Conservation (phyloP, 2,113 vertebrate genomes). For the Tautogolabrus adspersus region DNA sequence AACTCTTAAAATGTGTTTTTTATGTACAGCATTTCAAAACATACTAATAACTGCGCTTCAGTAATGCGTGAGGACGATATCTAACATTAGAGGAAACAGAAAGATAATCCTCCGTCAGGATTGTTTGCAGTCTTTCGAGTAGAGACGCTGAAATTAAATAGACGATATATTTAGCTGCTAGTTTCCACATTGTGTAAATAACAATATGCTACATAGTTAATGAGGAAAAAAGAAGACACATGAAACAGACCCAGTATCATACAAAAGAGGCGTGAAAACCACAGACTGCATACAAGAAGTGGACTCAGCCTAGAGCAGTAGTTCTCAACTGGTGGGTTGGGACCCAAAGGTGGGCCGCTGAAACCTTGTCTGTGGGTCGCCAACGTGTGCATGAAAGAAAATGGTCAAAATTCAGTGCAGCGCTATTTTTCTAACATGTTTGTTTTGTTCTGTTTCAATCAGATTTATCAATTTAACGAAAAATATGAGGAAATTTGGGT, state of each 20-base stretch:
- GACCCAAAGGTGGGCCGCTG: too few species aligned
- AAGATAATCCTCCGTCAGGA: slow-evolving; percentile 28
- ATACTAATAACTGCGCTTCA: slow-evolving; percentile 51
- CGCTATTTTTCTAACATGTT: too few species aligned
- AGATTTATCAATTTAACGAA: too few species aligned
- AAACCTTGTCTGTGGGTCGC: too few species aligned
- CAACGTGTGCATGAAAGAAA: too few species aligned
- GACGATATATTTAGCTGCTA: slow-evolving; percentile 78
- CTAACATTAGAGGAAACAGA: slow-evolving; percentile 37
- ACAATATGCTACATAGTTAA: slow-evolving; percentile 63
- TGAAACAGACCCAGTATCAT: background rate
- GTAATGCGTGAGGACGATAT: slow-evolving; percentile 57
- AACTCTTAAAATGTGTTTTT: slow-evolving; percentile 86
- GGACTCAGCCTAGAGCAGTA: background rate
- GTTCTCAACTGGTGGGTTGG: too few species aligned
- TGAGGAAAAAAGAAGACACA: slow-evolving; percentile 20
- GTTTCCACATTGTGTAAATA: slow-evolving; percentile 81
- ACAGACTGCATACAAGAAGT: background rate
- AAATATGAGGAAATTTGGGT: too few species aligned
- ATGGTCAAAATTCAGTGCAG: too few species aligned
- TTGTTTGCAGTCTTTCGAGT: slow-evolving; percentile 49
- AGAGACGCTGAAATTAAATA: slow-evolving; percentile 61
- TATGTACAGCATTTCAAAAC: slow-evolving; percentile 89
- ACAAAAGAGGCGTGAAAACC: slow-evolving; percentile 6
- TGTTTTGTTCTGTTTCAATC: too few species aligned